phyloP scores from a whole-genome alignment of 2,113 vertebrate genomes.

The Neogale vison region DNA sequence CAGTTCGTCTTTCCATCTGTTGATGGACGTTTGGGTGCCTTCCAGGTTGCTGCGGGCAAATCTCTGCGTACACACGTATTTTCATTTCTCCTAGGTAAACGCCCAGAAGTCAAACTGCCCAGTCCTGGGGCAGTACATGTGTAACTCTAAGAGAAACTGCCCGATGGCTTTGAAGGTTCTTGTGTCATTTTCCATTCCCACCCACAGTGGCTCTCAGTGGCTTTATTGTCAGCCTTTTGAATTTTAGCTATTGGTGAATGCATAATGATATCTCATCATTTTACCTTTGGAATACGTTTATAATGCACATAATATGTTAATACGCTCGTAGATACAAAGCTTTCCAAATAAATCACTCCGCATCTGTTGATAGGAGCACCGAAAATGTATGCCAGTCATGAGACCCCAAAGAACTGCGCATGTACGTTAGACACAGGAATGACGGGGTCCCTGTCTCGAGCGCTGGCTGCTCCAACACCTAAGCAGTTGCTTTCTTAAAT shows the following conservation, averaged over 20 bases:
- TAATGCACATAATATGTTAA: neutral
- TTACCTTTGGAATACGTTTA: neutral
- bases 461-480: no score
- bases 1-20: neutral
- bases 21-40: neutral
- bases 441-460: neutral
- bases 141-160: neutral
- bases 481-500: neutral
- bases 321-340: neutral
- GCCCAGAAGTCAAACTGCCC: neutral
- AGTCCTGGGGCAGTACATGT: neutral
- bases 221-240: neutral
- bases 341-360: neutral
- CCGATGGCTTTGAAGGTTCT: neutral
- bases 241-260: neutral
- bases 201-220: neutral
- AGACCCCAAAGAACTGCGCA: neutral
- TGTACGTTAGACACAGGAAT: accelerated
- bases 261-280: neutral
- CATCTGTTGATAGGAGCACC: neutral
- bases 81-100: neutral
- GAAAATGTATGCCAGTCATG: neutral
- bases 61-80: neutral
- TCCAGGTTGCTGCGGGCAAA: neutral
- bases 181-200: neutral